Conservation (phyloP, 2,797 vertebrate genomes). For the Clarias laeviceps region DNA sequence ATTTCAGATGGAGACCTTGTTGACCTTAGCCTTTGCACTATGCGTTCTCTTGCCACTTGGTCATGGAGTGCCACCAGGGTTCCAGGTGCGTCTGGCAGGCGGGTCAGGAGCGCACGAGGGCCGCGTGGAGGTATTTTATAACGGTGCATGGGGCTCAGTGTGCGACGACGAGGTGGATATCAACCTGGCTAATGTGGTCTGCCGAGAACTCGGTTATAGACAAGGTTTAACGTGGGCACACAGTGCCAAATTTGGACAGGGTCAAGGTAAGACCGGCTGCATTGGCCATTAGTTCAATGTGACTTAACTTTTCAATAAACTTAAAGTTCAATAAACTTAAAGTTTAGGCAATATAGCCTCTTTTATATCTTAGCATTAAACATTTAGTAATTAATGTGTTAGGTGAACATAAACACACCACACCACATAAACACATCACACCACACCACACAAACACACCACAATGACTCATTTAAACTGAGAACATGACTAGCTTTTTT, state of each 20-base stretch:
- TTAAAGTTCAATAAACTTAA: too few relatives aligned
- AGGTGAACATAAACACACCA: neutral
- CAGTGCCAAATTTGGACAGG: constrained; percentile 90
- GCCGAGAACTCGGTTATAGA: constrained; percentile 86
- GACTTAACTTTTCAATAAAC: neutral
- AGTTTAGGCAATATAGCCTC: neutral
- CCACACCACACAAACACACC: neutral
- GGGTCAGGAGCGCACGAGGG: constrained; percentile 78
- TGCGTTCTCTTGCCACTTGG: constrained; percentile 54
- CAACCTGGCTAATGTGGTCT: constrained; percentile 82
- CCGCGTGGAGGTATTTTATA: constrained; percentile 88
- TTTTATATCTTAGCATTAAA: neutral
- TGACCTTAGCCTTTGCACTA: constrained; percentile 64
- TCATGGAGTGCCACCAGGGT: constrained; percentile 49
- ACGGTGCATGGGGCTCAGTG: constrained; percentile 89
- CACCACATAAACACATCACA: neutral
- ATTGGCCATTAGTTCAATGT: too few relatives aligned
- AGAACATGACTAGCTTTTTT: neutral
- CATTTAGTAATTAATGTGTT: neutral
- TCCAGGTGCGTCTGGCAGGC: constrained; percentile 80
- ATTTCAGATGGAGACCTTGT: constrained; percentile 48
- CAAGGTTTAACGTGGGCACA: constrained; percentile 90
- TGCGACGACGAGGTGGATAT: constrained; percentile 92
- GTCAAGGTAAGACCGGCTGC: constrained; percentile 78
- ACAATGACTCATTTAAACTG: neutral